These are phyloP conservation scores for Branchinecta sandiegonensis DNA, from an alignment of 2,888 invertebrate species.

Conservation along the genomic window DNA sequence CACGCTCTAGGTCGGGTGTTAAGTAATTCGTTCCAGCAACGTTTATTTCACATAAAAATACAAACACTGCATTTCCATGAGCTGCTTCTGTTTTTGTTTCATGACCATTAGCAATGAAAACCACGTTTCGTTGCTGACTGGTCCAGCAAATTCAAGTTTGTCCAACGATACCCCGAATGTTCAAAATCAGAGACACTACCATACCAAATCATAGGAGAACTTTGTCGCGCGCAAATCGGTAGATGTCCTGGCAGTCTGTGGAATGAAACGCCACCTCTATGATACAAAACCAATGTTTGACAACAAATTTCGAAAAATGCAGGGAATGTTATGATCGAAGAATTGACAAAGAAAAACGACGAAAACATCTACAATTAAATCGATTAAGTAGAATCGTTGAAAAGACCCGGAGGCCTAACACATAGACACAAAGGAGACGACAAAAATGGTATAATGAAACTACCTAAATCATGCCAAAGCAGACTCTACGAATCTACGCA, in stretches of 20 bases:
- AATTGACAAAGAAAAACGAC: conserved; percentile 15
- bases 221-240: neutral
- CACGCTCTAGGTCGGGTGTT: too few relatives aligned
- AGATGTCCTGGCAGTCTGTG: conserved; percentile 4
- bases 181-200: conserved; percentile 11
- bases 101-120: too few relatives aligned
- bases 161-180: conserved; percentile 1
- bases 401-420: neutral
- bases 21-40: neutral
- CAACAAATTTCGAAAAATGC: conserved; percentile 12
- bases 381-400: conserved; percentile 15
- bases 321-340: conserved; percentile 8
- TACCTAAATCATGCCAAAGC: conserved; percentile 16
- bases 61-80: conserved; percentile 17
- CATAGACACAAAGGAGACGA: conserved; percentile 14
- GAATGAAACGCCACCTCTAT: neutral
- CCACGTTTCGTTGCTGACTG: too few relatives aligned
- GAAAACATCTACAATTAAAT: conserved; percentile 15
- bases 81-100: conserved; percentile 6
- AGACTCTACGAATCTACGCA: conserved; percentile 12
- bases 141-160: too few relatives aligned
- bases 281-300: conserved; percentile 5
- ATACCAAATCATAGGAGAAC: neutral
- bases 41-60: conserved; percentile 16
- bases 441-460: conserved; percentile 8